Conservation (phyloP, 2,888 invertebrate species). For the Altica lythri region DNA sequence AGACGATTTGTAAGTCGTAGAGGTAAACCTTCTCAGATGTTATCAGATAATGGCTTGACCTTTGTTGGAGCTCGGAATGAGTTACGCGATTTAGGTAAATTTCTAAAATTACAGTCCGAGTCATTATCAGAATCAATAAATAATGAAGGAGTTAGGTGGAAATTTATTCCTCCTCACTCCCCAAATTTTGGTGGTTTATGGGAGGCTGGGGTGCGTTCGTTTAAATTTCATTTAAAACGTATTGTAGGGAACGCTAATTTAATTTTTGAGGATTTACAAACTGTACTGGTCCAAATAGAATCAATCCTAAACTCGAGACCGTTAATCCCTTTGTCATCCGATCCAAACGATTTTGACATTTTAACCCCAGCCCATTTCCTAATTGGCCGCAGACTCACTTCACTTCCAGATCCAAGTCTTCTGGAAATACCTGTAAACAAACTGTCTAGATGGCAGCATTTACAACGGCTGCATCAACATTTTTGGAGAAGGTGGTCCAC, state of each 20-base stretch:
- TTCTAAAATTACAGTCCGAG: neutral
- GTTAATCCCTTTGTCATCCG: conserved; percentile 1
- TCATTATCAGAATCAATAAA: neutral
- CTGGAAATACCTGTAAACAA: neutral
- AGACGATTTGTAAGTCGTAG: neutral
- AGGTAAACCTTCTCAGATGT: neutral
- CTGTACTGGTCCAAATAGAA: neutral
- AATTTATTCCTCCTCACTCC: neutral
- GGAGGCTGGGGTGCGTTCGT: neutral
- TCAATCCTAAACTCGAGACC: conserved; percentile 3
- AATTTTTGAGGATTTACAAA: neutral
- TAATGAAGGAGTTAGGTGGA: neutral
- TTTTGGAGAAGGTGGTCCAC: neutral
- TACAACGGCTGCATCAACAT: neutral
- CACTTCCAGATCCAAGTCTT: conserved; percentile 3
- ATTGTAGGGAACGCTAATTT: neutral
- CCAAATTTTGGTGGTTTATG: conserved; percentile 3
- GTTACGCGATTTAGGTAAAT: neutral
- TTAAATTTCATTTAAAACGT: neutral
- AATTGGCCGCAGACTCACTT: neutral
- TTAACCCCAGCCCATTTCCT: conserved; percentile 14
- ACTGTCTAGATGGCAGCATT: neutral
- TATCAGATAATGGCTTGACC: neutral
- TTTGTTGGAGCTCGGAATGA: conserved; percentile 1
- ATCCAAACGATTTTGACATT: neutral